Evolutionary conservation across 1,140 invertebrate species (phyloP), one percentile per base, ranked within the genome.

Genomic region (Drosophila rufa): DNA sequence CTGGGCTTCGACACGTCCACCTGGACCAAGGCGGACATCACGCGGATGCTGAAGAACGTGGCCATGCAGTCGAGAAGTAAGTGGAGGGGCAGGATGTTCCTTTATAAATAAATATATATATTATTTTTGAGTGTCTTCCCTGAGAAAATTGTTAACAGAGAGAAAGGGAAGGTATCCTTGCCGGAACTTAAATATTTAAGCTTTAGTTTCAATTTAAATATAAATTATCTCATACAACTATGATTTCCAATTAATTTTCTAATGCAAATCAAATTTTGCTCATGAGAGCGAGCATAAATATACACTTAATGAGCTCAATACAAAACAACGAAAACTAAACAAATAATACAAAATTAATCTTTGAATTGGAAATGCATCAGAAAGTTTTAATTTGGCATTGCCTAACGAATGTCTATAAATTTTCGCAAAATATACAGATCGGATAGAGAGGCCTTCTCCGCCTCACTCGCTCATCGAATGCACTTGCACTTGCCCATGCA

Each of bases 31-130:
- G 67, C 93, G 12, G 93, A 95, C 65, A 95, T 96, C 79, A 94
- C 93, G 68, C 92, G 94, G n/a, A 93, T 96, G 43, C 94, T 97
- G 14, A 93, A 91, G 46, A 95, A 95, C 66, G 93, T 97, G 19
- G 95, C 96, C 9, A 94, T 95, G 79, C 94, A 94, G 4, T 95
- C 96, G 27, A 95, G 97, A 95, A 97, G 97, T 97, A 95, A 97
- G 97, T 96, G 27, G 12, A 1, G 27, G 6, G 7, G 11, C 3
- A 27, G 5, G n/a, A 19, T 30, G 3, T 30, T 4, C 22, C 2
- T 25, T 0, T 27, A 5, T 0, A 55, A 19, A 7, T 19, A 5
- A 4, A 19, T 33, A 42, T 11, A 27, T 30, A 45, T 45, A 12
- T 51, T 30, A 9, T 45, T 7, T 42, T 22, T 42, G 15, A 40